Percentiles rank a stretch among this genome's conserved stretches.
phyloP scores from a whole-genome alignment of 2,113 vertebrate genomes.

The Phrynosoma blainvillii region DNA sequence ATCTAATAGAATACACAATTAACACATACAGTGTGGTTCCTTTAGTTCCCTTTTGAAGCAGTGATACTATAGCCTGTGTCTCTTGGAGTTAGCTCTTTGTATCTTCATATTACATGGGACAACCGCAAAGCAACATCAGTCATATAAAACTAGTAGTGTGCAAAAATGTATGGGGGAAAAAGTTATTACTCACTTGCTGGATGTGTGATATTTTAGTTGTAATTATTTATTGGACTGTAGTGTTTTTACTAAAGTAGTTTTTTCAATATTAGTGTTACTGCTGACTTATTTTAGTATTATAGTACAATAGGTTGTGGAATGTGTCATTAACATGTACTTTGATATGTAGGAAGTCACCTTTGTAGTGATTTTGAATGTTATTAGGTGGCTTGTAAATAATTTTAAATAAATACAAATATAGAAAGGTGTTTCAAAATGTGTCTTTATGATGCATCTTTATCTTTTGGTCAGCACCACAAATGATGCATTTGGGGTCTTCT shows the following conservation, averaged over 20 bases:
- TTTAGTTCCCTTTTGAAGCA: conserved; percentile 37
- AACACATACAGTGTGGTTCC: conserved; percentile 44
- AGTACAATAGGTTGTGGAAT: neutral
- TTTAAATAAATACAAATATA: neutral
- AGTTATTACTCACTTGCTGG: neutral
- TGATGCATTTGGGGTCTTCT: neutral
- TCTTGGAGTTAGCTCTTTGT: conserved; percentile 26
- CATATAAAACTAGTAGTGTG: neutral
- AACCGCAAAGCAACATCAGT: neutral
- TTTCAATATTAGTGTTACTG: neutral
- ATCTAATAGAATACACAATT: conserved; percentile 55
- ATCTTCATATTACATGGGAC: neutral
- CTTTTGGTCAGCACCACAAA: neutral
- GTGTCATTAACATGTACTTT: neutral
- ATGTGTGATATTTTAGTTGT: neutral
- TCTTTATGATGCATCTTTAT: neutral
- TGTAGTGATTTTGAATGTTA: neutral
- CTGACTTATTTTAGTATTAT: neutral
- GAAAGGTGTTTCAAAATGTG: neutral
- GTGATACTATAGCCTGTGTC: neutral
- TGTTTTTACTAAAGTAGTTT: neutral
- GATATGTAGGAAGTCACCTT: neutral
- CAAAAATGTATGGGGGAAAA: too few species aligned
- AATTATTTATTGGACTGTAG: neutral
- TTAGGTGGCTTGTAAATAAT: neutral